phyloP scores from a whole-genome alignment of 2,888 invertebrate genomes.

The Phaedon cochleariae region DNA sequence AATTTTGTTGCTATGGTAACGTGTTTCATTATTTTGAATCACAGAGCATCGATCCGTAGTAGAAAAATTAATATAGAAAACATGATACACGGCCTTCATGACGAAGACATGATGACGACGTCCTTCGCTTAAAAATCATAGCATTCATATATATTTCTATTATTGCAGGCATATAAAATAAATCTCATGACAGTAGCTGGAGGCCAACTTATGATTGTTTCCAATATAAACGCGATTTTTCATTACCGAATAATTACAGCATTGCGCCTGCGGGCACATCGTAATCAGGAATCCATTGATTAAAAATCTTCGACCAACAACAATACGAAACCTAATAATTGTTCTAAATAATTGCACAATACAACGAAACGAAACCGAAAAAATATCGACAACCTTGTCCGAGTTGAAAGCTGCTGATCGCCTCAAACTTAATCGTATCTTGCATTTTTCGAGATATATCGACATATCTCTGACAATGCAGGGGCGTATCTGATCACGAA shows the following conservation, averaged over 20 bases:
- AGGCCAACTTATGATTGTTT: background rate
- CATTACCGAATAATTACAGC: conserved; percentile 2
- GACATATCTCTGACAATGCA: background rate
- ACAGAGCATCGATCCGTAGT: no score
- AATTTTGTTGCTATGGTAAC: no score
- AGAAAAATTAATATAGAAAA: no score
- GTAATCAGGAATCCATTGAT: conserved; percentile 11
- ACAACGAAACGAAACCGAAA: conserved; percentile 37
- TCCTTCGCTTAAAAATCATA: background rate
- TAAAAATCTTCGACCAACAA: conserved; percentile 15
- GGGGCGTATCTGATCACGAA: background rate
- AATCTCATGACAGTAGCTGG: background rate
- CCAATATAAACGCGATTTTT: background rate
- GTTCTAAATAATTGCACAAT: conserved; percentile 38
- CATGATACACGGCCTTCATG: background rate
- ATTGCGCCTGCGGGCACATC: conserved; percentile 4
- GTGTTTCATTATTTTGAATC: no score
- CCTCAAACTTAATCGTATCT: conserved; percentile 12
- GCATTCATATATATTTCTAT: background rate
- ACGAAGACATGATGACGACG: background rate
- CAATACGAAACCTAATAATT: conserved; percentile 23
- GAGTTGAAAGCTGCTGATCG: conserved; percentile 29
- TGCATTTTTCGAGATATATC: conserved; percentile 14
- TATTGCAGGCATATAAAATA: background rate
- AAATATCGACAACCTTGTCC: conserved; percentile 44